Percentiles rank a stretch among this genome's conserved stretches.
phyloP scores from a whole-genome alignment of 2,113 vertebrate genomes.

The Emydocephalus ijimae region DNA sequence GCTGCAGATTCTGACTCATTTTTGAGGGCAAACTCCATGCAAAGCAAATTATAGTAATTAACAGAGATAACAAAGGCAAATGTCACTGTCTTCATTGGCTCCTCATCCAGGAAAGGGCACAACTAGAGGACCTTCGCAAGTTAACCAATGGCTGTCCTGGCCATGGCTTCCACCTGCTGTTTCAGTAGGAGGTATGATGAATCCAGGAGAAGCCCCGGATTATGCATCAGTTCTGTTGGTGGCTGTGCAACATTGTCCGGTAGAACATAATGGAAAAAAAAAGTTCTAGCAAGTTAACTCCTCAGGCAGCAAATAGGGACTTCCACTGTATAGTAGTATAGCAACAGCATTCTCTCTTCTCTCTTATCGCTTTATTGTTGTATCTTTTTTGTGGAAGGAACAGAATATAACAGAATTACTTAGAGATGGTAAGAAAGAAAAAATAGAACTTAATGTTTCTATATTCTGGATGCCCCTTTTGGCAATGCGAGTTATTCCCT shows the following conservation, averaged over 20 bases:
- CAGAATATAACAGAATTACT: background rate
- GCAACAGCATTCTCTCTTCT: background rate
- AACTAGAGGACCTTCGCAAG: background rate
- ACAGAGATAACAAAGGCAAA: background rate
- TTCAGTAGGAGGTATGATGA: background rate
- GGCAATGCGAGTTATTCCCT: background rate
- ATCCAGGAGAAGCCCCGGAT: background rate
- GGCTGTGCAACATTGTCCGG: background rate
- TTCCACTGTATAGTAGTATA: background rate
- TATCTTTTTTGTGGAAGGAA: background rate
- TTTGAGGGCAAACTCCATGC: background rate
- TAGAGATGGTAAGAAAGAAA: background rate
- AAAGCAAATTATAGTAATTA: background rate
- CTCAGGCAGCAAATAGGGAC: background rate
- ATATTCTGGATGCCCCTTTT: background rate
- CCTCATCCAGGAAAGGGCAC: background rate
- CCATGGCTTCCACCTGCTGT: background rate
- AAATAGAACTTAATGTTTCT: background rate
- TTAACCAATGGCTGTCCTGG: background rate
- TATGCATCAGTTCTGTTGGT: background rate
- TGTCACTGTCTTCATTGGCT: background rate
- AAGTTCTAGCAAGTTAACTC: background rate
- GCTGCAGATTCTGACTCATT: background rate
- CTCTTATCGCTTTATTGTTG: background rate
- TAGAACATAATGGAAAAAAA: background rate